A percentile compares a stretch with the other conserved stretches of the same genome.
phyloP scores from a whole-genome alignment of 1,140 invertebrate species.

The Musca vetustissima region DNA sequence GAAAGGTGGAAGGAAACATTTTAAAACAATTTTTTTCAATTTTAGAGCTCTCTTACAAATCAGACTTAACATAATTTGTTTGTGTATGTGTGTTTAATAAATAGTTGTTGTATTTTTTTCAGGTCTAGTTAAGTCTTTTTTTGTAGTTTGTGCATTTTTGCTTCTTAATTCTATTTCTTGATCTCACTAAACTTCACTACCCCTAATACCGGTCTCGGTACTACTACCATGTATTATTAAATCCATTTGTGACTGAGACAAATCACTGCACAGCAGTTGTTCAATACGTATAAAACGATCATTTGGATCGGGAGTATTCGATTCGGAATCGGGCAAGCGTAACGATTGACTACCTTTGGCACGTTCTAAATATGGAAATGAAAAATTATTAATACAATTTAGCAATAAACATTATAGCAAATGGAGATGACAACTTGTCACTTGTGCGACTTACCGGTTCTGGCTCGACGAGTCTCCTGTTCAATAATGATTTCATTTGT shows the following conservation, averaged over 20 bases:
- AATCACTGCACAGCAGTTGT: slow-evolving; percentile 39
- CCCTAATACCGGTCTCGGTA: slow-evolving; percentile 40
- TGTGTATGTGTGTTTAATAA: too few species aligned
- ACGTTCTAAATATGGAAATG: slow-evolving; percentile 34
- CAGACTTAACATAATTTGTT: too few species aligned
- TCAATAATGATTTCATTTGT: slow-evolving; percentile 89
- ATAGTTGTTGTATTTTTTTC: too few species aligned
- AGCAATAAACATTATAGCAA: neutral
- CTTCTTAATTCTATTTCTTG: too few species aligned
- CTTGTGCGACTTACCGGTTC: slow-evolving; percentile 40
- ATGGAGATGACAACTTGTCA: neutral
- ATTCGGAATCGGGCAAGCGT: slow-evolving; percentile 24
- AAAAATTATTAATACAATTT: neutral
- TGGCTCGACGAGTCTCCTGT: slow-evolving; percentile 69
- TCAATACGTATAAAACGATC: slow-evolving; percentile 46
- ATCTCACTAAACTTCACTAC: slow-evolving; percentile 20
- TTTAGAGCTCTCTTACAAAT: too few species aligned
- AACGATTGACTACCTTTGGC: slow-evolving; percentile 38
- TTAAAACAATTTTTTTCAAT: too few species aligned
- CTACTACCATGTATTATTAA: slow-evolving; percentile 46
- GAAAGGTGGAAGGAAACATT: too few species aligned
- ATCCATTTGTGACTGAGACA: slow-evolving; percentile 50
- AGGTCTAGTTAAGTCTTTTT: too few species aligned
- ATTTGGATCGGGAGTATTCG: slow-evolving; percentile 33
- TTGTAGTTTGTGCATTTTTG: too few species aligned